A percentile compares a stretch with the other conserved stretches of the same genome.
phyloP scores from a whole-genome alignment of 2,113 vertebrate species.

The Salvator merianae region DNA sequence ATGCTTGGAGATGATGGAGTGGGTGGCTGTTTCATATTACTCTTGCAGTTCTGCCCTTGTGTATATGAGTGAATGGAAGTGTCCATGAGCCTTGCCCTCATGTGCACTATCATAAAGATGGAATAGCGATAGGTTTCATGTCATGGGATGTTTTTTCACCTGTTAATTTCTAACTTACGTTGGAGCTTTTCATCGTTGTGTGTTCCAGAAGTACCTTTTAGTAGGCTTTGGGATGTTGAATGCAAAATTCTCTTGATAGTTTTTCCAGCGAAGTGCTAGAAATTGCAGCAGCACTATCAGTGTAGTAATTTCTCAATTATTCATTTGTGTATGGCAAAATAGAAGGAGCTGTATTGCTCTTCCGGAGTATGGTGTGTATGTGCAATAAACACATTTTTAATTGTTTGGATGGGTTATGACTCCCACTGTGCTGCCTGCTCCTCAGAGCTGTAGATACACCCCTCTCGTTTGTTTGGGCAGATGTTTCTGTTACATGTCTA shows the following conservation, averaged over 20 bases:
- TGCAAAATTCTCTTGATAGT: neutral
- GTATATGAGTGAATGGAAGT: neutral
- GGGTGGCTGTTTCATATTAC: slow-evolving; percentile 51
- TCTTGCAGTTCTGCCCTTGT: neutral
- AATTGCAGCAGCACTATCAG: neutral
- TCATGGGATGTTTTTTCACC: fast-evolving
- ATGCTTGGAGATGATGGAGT: slow-evolving; percentile 90
- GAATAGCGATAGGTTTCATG: neutral
- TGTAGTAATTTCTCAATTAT: neutral
- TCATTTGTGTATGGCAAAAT: neutral
- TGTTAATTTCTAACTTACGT: neutral
- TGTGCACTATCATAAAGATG: neutral
- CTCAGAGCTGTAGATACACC: neutral
- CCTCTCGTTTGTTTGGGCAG: neutral
- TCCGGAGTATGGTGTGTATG: neutral
- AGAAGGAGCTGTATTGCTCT: neutral
- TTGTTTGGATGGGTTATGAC: neutral
- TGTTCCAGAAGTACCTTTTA: neutral
- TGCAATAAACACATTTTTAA: neutral
- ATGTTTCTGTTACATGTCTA: neutral
- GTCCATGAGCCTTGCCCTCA: neutral
- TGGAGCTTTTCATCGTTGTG: fast-evolving
- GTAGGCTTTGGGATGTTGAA: neutral
- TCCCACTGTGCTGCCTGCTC: neutral
- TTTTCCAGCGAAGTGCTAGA: neutral